phyloP scores from a whole-genome alignment of 2,113 vertebrate genomes.

The Ciconia maguari region DNA sequence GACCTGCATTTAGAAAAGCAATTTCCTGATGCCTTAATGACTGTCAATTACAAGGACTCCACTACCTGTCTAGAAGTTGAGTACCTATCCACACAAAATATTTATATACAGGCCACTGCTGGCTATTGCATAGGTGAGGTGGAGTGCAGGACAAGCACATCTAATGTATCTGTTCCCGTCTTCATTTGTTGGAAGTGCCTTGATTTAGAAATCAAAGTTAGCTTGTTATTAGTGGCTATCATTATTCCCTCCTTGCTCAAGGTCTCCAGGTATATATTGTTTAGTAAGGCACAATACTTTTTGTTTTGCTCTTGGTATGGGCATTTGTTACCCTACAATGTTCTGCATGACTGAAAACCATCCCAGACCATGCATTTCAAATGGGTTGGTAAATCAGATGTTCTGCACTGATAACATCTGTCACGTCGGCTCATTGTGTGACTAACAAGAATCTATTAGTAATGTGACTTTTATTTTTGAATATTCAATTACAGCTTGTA shows the following conservation, averaged over 20 bases:
- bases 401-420: background rate
- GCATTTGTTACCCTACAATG: background rate
- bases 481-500: background rate
- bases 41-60: background rate
- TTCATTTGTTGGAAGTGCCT: background rate
- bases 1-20: background rate
- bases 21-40: background rate
- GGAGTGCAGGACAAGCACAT: background rate
- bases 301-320: background rate
- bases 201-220: background rate
- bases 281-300: background rate
- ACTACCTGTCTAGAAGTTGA: background rate
- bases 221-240: background rate
- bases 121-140: background rate
- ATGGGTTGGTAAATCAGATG: background rate
- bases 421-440: background rate
- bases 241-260: background rate
- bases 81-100: background rate
- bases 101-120: background rate
- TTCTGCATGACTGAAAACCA: background rate
- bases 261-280: background rate
- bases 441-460: background rate
- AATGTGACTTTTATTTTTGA: slow-evolving; percentile 14
- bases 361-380: background rate
- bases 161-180: background rate